Percentiles rank a stretch among this genome's conserved stretches.
phyloP scores from a whole-genome alignment of 2,797 vertebrate species.

The Ammospiza maritima region DNA sequence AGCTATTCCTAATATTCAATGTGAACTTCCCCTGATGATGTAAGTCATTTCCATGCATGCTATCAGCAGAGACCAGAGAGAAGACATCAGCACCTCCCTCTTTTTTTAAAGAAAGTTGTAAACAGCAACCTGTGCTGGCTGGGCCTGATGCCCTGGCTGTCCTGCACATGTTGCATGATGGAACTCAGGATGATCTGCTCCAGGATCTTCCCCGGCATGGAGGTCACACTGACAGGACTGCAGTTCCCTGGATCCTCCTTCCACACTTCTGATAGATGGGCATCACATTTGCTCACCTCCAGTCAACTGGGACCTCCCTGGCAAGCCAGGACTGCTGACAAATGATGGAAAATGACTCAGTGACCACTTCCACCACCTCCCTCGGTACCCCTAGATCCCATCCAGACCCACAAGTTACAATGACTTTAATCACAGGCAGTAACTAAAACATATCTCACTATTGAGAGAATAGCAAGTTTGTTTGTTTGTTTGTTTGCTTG shows the following conservation, averaged over 20 bases:
- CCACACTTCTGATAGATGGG: neutral
- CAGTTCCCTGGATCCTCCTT: neutral
- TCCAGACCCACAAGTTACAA: neutral
- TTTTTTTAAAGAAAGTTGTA: neutral
- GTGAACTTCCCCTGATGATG: neutral
- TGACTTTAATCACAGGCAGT: neutral
- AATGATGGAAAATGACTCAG: fast-evolving
- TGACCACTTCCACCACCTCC: neutral
- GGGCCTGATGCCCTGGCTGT: neutral
- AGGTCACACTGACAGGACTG: neutral
- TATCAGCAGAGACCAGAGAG: neutral
- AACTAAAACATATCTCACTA: neutral
- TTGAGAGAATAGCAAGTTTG: neutral
- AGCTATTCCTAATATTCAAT: neutral
- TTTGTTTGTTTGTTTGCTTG: neutral
- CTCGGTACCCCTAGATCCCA: neutral
- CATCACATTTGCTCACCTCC: neutral
- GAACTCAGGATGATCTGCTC: neutral
- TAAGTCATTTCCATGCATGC: neutral
- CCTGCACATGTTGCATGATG: neutral
- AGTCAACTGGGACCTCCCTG: neutral
- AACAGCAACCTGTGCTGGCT: neutral
- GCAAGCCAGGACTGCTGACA: neutral
- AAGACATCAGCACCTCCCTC: neutral
- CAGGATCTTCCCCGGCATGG: neutral